phyloP scores from a whole-genome alignment of 2,113 vertebrate genomes.

The Gasterosteus nipponicus region DNA sequence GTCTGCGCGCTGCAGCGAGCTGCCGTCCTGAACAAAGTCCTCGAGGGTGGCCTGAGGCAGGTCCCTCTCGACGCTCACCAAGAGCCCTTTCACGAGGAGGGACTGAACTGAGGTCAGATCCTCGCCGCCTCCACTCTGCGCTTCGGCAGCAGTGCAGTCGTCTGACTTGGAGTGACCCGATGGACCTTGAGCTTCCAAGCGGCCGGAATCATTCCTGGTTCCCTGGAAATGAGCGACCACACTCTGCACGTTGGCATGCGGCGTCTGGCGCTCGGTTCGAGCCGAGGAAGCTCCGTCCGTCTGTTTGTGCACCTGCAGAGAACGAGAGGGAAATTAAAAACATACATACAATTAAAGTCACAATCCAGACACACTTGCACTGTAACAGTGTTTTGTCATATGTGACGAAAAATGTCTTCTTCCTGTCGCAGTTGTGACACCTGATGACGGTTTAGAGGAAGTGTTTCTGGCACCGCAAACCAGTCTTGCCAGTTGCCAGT shows the following conservation, averaged over 20 bases:
- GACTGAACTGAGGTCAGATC: constrained; percentile 45
- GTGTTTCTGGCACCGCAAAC: constrained; percentile 46
- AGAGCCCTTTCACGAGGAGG: constrained; percentile 53
- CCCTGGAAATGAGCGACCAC: constrained; percentile 68
- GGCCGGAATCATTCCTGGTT: not conserved
- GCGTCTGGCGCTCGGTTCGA: constrained; percentile 36
- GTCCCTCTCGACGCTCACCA: constrained; percentile 72
- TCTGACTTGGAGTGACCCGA: not conserved
- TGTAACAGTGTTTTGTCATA: not conserved
- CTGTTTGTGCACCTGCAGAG: constrained; percentile 64
- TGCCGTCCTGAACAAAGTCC: constrained; percentile 72
- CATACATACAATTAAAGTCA: not conserved
- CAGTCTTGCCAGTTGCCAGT: constrained; percentile 32
- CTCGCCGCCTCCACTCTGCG: constrained; percentile 45
- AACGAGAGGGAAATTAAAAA: not conserved
- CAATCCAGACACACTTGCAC: not conserved
- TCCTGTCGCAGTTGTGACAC: constrained; percentile 33
- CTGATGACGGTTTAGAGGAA: constrained; percentile 66
- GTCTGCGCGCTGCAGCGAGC: constrained; percentile 45
- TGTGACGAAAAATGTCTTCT: not conserved
- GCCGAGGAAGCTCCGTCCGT: constrained; percentile 3
- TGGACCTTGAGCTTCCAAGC: not conserved
- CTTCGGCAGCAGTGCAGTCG: constrained; percentile 8
- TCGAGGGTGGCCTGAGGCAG: constrained; percentile 81
- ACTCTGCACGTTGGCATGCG: constrained; percentile 80